phyloP scores from a whole-genome alignment of 1,140 invertebrate genomes.

The Trichogramma pretiosum region DNA sequence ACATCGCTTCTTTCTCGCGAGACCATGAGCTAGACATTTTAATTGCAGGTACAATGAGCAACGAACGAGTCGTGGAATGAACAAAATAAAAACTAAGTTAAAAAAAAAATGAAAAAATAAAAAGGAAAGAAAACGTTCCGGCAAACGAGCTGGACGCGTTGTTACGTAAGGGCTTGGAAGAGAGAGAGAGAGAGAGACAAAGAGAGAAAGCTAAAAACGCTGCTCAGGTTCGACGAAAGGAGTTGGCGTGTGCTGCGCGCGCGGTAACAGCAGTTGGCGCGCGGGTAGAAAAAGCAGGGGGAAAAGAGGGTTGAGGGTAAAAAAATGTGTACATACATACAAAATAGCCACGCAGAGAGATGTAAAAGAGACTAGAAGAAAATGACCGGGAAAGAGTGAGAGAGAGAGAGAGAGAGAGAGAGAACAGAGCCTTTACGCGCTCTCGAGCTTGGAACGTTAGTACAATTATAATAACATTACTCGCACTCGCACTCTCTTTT shows the following conservation, averaged over 20 bases:
- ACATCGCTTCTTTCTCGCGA: no score
- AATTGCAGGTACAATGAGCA: conserved; percentile 11
- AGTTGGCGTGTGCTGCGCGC: background rate
- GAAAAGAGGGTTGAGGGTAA: no score
- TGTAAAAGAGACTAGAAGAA: background rate
- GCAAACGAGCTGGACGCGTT: conserved; percentile 10
- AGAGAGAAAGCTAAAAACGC: background rate
- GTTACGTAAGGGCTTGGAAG: conserved; percentile 6
- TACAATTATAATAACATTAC: conserved; percentile 47
- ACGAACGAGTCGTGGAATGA: conserved; percentile 1
- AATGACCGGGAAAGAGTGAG: conserved; percentile 2
- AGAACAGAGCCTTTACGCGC: conserved; percentile 3
- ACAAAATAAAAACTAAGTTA: no score
- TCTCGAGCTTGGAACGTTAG: conserved; percentile 22
- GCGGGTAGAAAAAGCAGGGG: conserved; percentile 7
- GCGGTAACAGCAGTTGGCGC: conserved; percentile 8
- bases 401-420: conserved; percentile 17
- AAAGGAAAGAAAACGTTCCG: no score
- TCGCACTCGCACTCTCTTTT: no score
- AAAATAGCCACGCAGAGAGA: background rate
- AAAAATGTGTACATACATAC: background rate
- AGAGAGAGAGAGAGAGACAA: no score
- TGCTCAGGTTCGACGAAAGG: conserved; percentile 2
- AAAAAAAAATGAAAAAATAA: no score
- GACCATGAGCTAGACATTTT: conserved; percentile 10